Conservation (phyloP, 1,140 invertebrate species). For the Epicauta chinensis region DNA sequence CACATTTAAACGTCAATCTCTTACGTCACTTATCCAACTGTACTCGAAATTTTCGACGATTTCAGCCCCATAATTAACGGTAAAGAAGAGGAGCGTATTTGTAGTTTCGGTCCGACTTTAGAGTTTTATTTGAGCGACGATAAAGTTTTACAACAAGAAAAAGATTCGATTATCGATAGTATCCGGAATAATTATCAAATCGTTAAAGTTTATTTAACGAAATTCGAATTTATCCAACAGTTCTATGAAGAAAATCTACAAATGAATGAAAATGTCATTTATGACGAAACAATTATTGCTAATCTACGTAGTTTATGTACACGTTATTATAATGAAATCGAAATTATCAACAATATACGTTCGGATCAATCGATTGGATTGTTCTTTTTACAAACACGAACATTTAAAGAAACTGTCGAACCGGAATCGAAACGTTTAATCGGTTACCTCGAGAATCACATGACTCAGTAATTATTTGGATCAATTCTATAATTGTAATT, state of each 20-base stretch:
- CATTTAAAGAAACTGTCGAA: conserved; percentile 62
- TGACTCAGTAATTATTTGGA: no score
- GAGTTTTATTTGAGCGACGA: conserved; percentile 60
- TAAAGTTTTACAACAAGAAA: conserved; percentile 49
- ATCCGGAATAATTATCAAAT: conserved; percentile 55
- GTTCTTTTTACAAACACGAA: conserved; percentile 58
- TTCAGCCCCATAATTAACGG: conserved; percentile 68
- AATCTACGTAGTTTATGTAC: conserved; percentile 53
- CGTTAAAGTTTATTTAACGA: conserved; percentile 55
- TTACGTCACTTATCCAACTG: no score
- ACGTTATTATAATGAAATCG: conserved; percentile 54
- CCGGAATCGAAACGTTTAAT: conserved; percentile 58
- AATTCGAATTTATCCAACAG: conserved; percentile 58
- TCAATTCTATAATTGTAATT: not conserved
- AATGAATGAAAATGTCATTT: conserved; percentile 48
- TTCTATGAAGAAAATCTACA: conserved; percentile 67
- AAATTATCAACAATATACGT: conserved; percentile 52
- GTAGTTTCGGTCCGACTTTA: conserved; percentile 58
- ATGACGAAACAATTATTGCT: conserved; percentile 43
- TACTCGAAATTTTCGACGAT: no score
- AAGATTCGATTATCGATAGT: conserved; percentile 47
- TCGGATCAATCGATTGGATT: conserved; percentile 54
- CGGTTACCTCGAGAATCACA: no score
- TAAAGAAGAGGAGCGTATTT: conserved; percentile 60
- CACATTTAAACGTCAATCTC: no score